Evolutionary conservation across 2,888 invertebrate genomes (phyloP).

Genomic region (Macrostomum cliftonense): DNA sequence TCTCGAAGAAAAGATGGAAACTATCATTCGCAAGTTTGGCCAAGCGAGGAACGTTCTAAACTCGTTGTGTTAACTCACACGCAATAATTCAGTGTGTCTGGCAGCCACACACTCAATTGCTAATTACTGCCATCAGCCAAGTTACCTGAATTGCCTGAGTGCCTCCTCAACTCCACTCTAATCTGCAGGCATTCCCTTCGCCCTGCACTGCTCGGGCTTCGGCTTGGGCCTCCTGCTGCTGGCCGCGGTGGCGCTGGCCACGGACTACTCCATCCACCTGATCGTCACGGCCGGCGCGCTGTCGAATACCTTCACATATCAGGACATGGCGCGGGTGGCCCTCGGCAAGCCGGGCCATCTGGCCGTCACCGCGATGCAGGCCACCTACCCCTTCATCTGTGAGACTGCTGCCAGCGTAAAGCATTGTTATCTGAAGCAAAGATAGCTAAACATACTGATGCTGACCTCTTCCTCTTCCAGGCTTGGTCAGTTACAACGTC

Average conservation of each 20-base stretch:
- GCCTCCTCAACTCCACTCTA: too few species aligned
- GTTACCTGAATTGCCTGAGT: too few species aligned
- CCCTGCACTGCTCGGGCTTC: slow-evolving; percentile 58
- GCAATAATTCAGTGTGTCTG: too few species aligned
- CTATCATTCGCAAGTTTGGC: too few species aligned
- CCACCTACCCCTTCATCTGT: slow-evolving; percentile 66
- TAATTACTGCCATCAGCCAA: too few species aligned
- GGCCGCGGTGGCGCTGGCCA: slow-evolving; percentile 51
- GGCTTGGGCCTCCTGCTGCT: slow-evolving; percentile 54
- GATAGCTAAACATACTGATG: too few species aligned
- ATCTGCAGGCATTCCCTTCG: slow-evolving; percentile 45
- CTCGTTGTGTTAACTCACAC: too few species aligned
- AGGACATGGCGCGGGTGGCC: slow-evolving; percentile 56
- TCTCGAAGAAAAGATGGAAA: too few species aligned
- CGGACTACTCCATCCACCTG: slow-evolving; percentile 60
- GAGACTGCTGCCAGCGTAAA: slow-evolving; percentile 32
- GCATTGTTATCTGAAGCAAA: neutral
- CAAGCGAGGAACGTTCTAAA: too few species aligned
- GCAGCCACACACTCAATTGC: too few species aligned
- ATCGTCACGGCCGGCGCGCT: slow-evolving; percentile 57
- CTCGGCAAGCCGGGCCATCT: slow-evolving; percentile 60
- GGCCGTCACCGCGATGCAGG: slow-evolving; percentile 54
- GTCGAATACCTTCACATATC: slow-evolving; percentile 58
- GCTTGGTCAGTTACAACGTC: slow-evolving; percentile 69
- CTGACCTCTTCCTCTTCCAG: too few species aligned